A percentile compares a stretch with the other conserved stretches of the same genome.
Conservation (phyloP, 2,888 invertebrate genomes). For the Rotaria magnacalcarata region DNA sequence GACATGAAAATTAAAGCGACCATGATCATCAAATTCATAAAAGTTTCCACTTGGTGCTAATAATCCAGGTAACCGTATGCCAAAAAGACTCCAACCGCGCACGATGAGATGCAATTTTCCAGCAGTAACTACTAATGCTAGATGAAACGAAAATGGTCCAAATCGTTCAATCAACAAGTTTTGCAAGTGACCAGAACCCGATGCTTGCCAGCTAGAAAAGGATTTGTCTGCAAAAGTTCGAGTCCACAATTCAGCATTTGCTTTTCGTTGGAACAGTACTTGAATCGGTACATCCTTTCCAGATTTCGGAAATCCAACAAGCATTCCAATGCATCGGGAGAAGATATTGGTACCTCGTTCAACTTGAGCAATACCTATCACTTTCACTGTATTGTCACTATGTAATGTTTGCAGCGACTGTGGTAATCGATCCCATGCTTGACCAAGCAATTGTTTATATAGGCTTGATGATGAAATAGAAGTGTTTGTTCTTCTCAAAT, state of each 20-base stretch:
- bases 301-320: neutral
- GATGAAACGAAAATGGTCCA: neutral
- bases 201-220: neutral
- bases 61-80: neutral
- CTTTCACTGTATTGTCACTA: neutral
- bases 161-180: neutral
- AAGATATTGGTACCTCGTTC: neutral
- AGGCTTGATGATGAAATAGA: neutral
- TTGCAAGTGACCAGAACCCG: neutral
- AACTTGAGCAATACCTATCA: neutral
- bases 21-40: neutral
- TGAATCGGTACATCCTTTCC: neutral
- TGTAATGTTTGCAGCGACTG: neutral
- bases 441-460: neutral
- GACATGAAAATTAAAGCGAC: neutral
- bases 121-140: neutral
- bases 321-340: neutral
- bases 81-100: neutral
- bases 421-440: neutral
- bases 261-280: neutral
- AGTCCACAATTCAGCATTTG: neutral
- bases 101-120: neutral
- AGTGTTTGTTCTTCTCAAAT: neutral
- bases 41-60: neutral
- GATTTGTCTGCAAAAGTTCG: neutral